Evolutionary conservation across 2,113 vertebrate genomes (phyloP).

Genomic region (Pomatorhinus ruficollis): DNA sequence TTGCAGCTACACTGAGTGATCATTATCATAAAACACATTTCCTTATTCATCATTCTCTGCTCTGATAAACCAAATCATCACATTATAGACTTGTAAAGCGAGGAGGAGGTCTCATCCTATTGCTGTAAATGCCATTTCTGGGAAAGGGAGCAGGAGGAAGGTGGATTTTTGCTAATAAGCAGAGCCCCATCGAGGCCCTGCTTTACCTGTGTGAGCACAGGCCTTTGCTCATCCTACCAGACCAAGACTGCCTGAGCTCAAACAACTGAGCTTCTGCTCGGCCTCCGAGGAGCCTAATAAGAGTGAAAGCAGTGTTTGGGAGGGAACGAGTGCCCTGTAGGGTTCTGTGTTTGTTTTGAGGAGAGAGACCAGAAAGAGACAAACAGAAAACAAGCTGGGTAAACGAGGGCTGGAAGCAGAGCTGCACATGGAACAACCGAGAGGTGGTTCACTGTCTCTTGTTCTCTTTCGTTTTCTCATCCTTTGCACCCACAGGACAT

Average conservation of each 20-base stretch:
- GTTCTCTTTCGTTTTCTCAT: background rate
- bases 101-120: background rate
- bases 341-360: slow-evolving; percentile 7
- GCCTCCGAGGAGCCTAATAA: background rate
- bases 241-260: background rate
- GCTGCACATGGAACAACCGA: background rate
- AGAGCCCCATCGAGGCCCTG: background rate
- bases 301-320: background rate
- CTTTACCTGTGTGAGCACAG: background rate
- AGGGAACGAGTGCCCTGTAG: background rate
- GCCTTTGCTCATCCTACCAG: background rate
- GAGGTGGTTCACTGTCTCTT: background rate
- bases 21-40: background rate
- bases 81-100: background rate
- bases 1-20: background rate
- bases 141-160: background rate
- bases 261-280: background rate
- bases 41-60: background rate
- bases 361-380: background rate
- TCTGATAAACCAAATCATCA: background rate
- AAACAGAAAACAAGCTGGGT: background rate
- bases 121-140: background rate
- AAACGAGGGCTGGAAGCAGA: background rate
- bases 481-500: background rate
- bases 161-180: background rate